phyloP scores from a whole-genome alignment of 2,113 vertebrate species.

The Camelus bactrianus region DNA sequence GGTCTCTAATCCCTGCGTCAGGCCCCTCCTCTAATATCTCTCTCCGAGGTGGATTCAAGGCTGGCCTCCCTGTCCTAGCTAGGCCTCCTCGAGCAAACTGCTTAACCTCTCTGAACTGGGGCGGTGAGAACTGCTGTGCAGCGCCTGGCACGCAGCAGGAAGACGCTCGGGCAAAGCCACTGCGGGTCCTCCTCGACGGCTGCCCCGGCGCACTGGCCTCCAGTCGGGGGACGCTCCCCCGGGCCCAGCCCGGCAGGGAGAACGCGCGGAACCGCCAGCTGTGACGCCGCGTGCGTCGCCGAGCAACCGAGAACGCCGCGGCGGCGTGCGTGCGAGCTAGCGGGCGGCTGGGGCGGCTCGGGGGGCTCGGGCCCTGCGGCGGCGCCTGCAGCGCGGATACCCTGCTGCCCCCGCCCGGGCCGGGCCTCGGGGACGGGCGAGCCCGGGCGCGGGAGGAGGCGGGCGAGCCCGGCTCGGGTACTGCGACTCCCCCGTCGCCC shows the following conservation, averaged over 20 bases:
- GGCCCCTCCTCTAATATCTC: background rate
- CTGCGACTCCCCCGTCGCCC: background rate
- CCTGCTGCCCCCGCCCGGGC: slow-evolving; percentile 25
- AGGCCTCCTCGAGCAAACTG: background rate
- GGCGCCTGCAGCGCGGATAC: slow-evolving; percentile 52
- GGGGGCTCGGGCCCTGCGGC: slow-evolving; percentile 43
- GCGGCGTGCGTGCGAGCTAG: background rate
- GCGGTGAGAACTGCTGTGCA: background rate
- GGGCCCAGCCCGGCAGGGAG: fast-evolving
- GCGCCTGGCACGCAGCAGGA: background rate
- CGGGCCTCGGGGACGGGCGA: slow-evolving; percentile 33
- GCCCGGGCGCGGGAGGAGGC: slow-evolving; percentile 54
- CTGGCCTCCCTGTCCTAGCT: background rate
- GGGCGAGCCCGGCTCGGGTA: background rate
- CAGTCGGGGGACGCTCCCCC: fast-evolving
- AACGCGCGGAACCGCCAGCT: background rate
- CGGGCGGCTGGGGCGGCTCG: slow-evolving; percentile 17
- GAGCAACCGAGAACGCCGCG: slow-evolving; percentile 85
- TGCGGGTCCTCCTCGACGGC: fast-evolving
- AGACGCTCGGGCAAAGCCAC: background rate
- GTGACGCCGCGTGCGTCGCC: slow-evolving; percentile 83
- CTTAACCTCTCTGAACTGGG: background rate
- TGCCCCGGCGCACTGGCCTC: background rate
- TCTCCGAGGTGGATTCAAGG: background rate
- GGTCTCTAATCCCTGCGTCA: fast-evolving